Evolutionary conservation across 2,113 vertebrate genomes (phyloP).

Genomic region (Elanus axillaris): DNA sequence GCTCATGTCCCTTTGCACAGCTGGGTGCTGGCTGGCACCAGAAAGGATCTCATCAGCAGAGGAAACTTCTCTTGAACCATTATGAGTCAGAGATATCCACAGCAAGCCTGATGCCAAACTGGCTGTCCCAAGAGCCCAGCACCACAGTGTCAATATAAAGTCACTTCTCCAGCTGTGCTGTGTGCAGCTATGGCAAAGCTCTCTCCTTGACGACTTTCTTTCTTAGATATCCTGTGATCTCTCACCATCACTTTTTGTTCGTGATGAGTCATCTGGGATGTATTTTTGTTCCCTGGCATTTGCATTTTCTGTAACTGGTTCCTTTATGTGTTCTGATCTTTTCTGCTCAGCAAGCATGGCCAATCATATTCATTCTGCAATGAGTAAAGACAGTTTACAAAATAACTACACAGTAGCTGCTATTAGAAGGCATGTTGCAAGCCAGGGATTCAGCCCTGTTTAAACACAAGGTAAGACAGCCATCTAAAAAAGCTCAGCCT

Average conservation of each 20-base stretch:
- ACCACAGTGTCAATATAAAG: background rate
- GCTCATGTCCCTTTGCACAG: background rate
- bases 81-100: background rate
- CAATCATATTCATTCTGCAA: conserved; percentile 2
- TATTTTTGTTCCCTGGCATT: conserved; percentile 47
- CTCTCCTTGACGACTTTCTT: background rate
- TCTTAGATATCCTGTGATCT: background rate
- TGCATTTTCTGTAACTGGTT: conserved; percentile 15
- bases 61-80: background rate
- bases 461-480: background rate
- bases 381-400: background rate
- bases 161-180: background rate
- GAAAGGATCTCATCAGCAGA: background rate
- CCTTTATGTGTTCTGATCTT: conserved; percentile 45
- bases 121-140: background rate
- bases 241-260: background rate
- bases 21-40: background rate
- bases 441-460: background rate
- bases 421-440: background rate
- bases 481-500: background rate
- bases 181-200: background rate
- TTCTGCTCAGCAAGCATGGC: conserved; percentile 63
- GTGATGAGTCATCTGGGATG: background rate
- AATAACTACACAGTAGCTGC: background rate
- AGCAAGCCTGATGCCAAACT: background rate